Conservation (phyloP, 2,113 vertebrate species). For the Aphyosemion australe region DNA sequence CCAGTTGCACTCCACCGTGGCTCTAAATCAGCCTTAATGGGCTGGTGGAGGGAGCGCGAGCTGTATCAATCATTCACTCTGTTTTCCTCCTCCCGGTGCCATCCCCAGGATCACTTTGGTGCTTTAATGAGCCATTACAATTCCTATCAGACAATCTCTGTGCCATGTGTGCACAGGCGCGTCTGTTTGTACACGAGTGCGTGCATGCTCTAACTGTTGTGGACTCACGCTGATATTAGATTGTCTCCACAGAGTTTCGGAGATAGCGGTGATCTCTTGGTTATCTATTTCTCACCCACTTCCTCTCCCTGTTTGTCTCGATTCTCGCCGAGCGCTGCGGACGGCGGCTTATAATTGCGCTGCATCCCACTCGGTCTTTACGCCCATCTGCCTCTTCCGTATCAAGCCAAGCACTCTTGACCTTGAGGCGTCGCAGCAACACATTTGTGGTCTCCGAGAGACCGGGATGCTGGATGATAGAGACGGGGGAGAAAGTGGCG, state of each 20-base stretch:
- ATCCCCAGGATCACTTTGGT: slow-evolving; percentile 66
- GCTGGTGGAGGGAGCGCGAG: slow-evolving; percentile 64
- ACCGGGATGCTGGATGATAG: slow-evolving; percentile 35
- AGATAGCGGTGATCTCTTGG: slow-evolving; percentile 53
- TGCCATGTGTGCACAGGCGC: slow-evolving; percentile 29
- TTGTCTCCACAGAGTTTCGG: slow-evolving; percentile 57
- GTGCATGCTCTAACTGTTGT: slow-evolving; percentile 41
- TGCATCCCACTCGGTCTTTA: slow-evolving; percentile 58
- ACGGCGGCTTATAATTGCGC: slow-evolving; percentile 71
- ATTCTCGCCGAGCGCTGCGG: slow-evolving; percentile 29
- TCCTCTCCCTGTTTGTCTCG: slow-evolving; percentile 23
- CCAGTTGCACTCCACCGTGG: slow-evolving; percentile 56
- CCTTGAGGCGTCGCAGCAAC: slow-evolving; percentile 67
- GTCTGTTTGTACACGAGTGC: slow-evolving; percentile 47
- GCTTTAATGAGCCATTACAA: slow-evolving; percentile 79
- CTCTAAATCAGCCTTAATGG: slow-evolving; percentile 78
- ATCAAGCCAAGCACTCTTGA: slow-evolving; percentile 77
- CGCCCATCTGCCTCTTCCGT: slow-evolving; percentile 74
- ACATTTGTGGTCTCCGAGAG: slow-evolving; percentile 35
- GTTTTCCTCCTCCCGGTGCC: slow-evolving; percentile 66
- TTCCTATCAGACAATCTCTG: slow-evolving; percentile 70
- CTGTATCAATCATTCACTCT: slow-evolving; percentile 75
- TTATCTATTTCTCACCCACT: slow-evolving; percentile 51
- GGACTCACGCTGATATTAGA: slow-evolving; percentile 65
- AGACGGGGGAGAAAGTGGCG: slow-evolving; percentile 16